Percentiles rank a stretch among this genome's conserved stretches.
Evolutionary conservation across 2,113 vertebrate genomes (phyloP).

Genomic region (Stictonetta naevosa): DNA sequence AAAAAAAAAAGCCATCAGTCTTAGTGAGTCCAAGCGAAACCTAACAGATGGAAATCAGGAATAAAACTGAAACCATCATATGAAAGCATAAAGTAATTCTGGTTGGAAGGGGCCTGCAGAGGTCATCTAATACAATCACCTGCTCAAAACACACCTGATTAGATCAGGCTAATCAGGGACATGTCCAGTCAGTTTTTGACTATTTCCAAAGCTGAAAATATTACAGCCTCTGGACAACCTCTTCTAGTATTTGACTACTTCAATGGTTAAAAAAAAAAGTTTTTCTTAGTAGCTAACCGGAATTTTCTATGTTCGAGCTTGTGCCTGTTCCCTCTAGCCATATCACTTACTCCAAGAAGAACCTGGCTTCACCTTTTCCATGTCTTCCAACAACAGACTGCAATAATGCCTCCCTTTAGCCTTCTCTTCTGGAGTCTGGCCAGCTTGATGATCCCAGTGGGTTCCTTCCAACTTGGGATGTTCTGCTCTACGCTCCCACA

Average conservation of each 20-base stretch:
- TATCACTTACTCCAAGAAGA: background rate
- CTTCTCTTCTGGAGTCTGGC: background rate
- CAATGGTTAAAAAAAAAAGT: background rate
- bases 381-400: background rate
- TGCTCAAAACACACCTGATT: background rate
- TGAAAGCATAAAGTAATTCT: background rate
- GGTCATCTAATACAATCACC: background rate
- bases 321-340: background rate
- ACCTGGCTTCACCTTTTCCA: background rate
- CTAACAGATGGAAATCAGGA: background rate
- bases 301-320: accelerated
- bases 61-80: background rate
- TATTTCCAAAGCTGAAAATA: background rate
- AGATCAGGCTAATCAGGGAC: background rate
- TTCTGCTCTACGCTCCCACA: accelerated
- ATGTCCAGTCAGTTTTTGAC: background rate
- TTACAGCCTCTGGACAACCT: background rate
- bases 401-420: background rate
- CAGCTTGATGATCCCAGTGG: too few relatives aligned
- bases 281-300: background rate
- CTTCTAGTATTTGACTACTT: background rate
- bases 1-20: background rate
- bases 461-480: too few relatives aligned
- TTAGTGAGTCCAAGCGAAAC: background rate
- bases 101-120: background rate